These are phyloP conservation scores for Perithous albicinctus DNA, from an alignment of 2,888 invertebrate genomes.

Conservation along the genomic window DNA sequence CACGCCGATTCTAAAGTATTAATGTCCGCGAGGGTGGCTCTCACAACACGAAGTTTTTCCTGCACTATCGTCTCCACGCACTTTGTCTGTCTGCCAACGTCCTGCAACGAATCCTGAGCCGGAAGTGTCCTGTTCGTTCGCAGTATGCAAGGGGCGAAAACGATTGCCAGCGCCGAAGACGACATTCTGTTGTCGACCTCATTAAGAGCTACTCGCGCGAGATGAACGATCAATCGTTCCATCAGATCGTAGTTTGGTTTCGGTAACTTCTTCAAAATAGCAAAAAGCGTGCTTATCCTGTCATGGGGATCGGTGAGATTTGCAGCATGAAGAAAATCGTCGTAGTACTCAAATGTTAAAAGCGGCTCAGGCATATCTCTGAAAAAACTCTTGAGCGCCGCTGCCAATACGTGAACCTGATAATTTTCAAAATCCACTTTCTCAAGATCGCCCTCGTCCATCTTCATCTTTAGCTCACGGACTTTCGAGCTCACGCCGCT, in stretches of 20 bases:
- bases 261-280: constrained; percentile 95
- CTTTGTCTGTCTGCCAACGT: constrained; percentile 95
- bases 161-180: constrained; percentile 95
- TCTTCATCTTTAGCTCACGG: constrained; percentile 90
- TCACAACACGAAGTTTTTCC: constrained; percentile 94
- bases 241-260: constrained; percentile 95
- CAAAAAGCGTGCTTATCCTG: constrained; percentile 93
- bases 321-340: constrained; percentile 96
- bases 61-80: constrained; percentile 96
- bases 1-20: constrained; percentile 95
- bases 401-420: constrained; percentile 95
- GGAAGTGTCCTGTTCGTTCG: constrained; percentile 94
- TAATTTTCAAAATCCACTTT: constrained; percentile 91
- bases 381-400: constrained; percentile 95
- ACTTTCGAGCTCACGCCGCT: constrained; percentile 95
- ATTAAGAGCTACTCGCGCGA: constrained; percentile 94
- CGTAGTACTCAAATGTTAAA: constrained; percentile 96
- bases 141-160: constrained; percentile 97
- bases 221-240: constrained; percentile 96
- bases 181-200: constrained; percentile 97
- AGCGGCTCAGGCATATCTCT: constrained; percentile 97
- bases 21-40: constrained; percentile 94
- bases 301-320: constrained; percentile 93
- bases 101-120: constrained; percentile 96
- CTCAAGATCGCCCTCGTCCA: constrained; percentile 91